phyloP scores from a whole-genome alignment of 1,140 invertebrate species.

The Augochlora pura region DNA sequence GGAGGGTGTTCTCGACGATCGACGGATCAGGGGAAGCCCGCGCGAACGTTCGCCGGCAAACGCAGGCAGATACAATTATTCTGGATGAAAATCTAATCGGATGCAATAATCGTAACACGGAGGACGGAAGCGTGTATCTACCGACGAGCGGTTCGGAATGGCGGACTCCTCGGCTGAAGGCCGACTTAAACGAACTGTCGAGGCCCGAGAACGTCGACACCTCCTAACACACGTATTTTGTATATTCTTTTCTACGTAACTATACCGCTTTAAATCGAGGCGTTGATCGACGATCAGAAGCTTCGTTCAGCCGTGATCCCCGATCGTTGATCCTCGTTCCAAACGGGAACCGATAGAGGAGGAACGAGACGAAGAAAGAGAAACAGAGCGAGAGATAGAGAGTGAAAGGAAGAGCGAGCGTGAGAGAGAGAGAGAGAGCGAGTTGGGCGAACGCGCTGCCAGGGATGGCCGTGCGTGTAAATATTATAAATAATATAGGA shows the following conservation, averaged over 20 bases:
- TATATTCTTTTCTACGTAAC: constrained; percentile 4
- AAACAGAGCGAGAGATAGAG: not conserved
- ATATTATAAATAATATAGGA: constrained; percentile 48
- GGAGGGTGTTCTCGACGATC: too few relatives aligned
- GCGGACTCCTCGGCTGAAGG: not conserved
- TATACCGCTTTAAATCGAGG: not conserved
- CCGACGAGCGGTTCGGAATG: not conserved
- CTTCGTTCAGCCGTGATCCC: not conserved
- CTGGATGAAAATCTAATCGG: not conserved
- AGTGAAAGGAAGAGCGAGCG: too few relatives aligned
- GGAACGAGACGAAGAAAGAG: not conserved
- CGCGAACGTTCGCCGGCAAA: too few relatives aligned
- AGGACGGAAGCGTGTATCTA: not conserved
- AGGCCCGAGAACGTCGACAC: not conserved
- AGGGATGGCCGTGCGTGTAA: constrained; percentile 41
- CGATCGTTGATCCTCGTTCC: not conserved
- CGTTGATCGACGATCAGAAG: constrained; percentile 1
- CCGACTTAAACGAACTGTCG: not conserved
- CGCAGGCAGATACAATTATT: not conserved
- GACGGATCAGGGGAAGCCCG: too few relatives aligned
- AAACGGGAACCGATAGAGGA: not conserved
- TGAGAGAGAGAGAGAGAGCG: not conserved
- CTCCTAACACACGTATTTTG: not conserved
- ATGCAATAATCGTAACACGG: not conserved
- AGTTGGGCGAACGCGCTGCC: constrained; percentile 36